Conservation (phyloP, 2,888 invertebrate species). For the Platerodrilus igneus region DNA sequence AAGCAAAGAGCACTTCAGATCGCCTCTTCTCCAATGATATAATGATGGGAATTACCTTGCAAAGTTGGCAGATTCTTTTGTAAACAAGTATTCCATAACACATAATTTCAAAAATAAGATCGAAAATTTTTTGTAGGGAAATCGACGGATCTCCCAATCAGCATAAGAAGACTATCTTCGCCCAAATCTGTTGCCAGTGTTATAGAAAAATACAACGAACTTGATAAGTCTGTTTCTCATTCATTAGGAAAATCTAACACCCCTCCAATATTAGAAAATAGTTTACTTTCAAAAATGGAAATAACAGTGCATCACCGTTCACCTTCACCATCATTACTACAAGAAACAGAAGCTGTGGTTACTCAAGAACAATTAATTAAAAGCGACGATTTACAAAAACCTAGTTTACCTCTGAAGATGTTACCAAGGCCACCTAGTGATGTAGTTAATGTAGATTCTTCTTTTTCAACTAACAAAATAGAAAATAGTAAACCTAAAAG, state of each 20-base stretch:
- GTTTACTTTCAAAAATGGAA: background rate
- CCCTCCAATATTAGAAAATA: background rate
- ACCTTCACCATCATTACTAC: slow-evolving; percentile 43
- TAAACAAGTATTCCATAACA: no score
- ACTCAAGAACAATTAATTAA: slow-evolving; percentile 47
- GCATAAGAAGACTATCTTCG: slow-evolving; percentile 40
- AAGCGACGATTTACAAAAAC: slow-evolving; percentile 10
- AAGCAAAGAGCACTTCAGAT: no score
- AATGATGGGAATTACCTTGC: no score
- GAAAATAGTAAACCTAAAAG: slow-evolving; percentile 38
- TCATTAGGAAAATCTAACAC: slow-evolving; percentile 1
- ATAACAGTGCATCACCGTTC: background rate
- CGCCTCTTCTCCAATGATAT: no score
- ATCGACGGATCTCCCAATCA: slow-evolving; percentile 37
- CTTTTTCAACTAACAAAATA: slow-evolving; percentile 6
- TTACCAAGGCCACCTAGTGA: background rate
- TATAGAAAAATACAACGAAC: slow-evolving; percentile 42
- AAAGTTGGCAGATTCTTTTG: no score
- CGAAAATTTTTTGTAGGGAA: slow-evolving; percentile 38
- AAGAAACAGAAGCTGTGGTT: slow-evolving; percentile 49
- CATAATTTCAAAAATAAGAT: no score
- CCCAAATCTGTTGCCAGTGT: slow-evolving; percentile 40
- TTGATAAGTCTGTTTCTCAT: slow-evolving; percentile 24
- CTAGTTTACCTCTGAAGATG: background rate
- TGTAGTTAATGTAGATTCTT: background rate